Evolutionary conservation across 2,888 invertebrate genomes (phyloP).

Genomic region (Unio delphinus): DNA sequence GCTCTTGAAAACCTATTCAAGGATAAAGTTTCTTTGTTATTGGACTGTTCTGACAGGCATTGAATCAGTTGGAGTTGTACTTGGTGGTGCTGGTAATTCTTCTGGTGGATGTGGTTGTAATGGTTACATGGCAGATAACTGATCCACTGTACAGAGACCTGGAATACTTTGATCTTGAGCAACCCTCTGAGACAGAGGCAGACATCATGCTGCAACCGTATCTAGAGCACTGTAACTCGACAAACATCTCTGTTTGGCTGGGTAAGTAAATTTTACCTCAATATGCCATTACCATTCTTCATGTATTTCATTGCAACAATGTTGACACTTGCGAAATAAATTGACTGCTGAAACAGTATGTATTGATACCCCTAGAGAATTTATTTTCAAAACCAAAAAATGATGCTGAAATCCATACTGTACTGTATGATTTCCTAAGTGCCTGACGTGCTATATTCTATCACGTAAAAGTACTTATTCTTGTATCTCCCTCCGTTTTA

Average conservation of each 20-base stretch:
- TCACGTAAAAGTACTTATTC: too few species aligned
- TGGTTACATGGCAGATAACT: slow-evolving; percentile 90
- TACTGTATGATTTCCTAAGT: too few species aligned
- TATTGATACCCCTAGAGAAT: too few species aligned
- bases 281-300: background rate
- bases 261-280: slow-evolving; percentile 76
- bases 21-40: too few species aligned
- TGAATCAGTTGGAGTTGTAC: slow-evolving; percentile 96
- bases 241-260: slow-evolving; percentile 94
- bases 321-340: background rate
- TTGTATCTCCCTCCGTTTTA: too few species aligned
- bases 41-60: slow-evolving; percentile 74
- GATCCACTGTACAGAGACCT: slow-evolving; percentile 65
- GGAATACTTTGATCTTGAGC: slow-evolving; percentile 64
- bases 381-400: too few species aligned
- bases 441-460: too few species aligned
- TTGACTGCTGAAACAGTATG: too few species aligned
- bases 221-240: slow-evolving; percentile 95
- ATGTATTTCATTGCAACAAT: background rate
- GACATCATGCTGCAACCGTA: slow-evolving; percentile 96
- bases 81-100: slow-evolving; percentile 85
- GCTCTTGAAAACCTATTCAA: too few species aligned
- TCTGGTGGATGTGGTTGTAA: slow-evolving; percentile 87
- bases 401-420: too few species aligned
- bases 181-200: slow-evolving; percentile 81